phyloP scores from a whole-genome alignment of 37 sponge, comb jelly and placozoan species.

The Cliona cf. orientalis region DNA sequence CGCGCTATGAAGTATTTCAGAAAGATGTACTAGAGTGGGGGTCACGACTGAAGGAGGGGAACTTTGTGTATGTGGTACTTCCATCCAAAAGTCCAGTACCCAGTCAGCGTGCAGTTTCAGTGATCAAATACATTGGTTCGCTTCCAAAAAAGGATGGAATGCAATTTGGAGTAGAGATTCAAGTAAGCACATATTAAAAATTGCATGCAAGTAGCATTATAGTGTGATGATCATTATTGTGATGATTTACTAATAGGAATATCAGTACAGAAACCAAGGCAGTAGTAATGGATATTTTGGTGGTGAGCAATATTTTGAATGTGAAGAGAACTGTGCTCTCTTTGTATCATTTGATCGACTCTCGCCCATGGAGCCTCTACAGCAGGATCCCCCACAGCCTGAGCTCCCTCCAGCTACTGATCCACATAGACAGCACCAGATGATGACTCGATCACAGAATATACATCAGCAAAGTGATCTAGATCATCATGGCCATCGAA shows the following conservation, averaged over 20 bases:
- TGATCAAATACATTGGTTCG: conserved; percentile 22
- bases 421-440: background rate
- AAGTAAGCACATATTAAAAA: conserved; percentile 27
- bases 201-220: background rate
- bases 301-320: conserved; percentile 47
- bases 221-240: background rate
- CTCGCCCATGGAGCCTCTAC: background rate
- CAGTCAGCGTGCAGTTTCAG: background rate
- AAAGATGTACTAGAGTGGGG: conserved; percentile 30
- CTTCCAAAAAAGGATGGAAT: conserved; percentile 9
- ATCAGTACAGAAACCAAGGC: background rate
- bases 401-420: background rate
- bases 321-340: conserved; percentile 37
- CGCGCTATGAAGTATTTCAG: conserved; percentile 6
- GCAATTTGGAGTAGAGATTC: conserved; percentile 56
- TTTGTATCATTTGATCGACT: conserved; percentile 45
- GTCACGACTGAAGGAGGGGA: conserved; percentile 13
- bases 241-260: background rate
- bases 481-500: too few relatives aligned
- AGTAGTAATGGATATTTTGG: conserved; percentile 52
- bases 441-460: background rate
- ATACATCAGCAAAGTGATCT: too few relatives aligned
- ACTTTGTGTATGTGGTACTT: conserved; percentile 28
- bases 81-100: background rate
- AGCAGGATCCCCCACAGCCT: too few relatives aligned